These are phyloP conservation scores for Sorex fumeus DNA, from an alignment of 2,113 vertebrate species.

Conservation along the genomic window DNA sequence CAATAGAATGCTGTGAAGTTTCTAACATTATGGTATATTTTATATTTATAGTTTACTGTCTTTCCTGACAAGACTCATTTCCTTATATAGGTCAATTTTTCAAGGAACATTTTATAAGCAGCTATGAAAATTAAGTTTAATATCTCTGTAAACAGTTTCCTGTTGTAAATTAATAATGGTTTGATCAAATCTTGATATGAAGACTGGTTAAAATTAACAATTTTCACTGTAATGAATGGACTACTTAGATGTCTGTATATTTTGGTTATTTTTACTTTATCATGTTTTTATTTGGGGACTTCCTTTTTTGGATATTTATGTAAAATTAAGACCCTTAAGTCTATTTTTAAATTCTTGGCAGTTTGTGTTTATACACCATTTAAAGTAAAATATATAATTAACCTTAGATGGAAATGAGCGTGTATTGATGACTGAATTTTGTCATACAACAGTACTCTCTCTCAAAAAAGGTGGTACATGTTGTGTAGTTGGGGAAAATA, in stretches of 20 bases:
- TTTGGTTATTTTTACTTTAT: conserved; percentile 41
- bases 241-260: conserved; percentile 57
- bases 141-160: conserved; percentile 78
- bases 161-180: conserved; percentile 63
- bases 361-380: conserved; percentile 29
- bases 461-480: conserved; percentile 19
- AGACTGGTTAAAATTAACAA: conserved; percentile 54
- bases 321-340: conserved; percentile 68
- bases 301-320: conserved; percentile 62
- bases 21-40: conserved; percentile 69
- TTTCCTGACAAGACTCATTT: conserved; percentile 50
- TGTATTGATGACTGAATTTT: conserved; percentile 63
- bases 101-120: conserved; percentile 67
- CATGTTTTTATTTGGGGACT: conserved; percentile 66
- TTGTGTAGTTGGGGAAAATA: not conserved
- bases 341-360: conserved; percentile 65
- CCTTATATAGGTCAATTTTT: conserved; percentile 27
- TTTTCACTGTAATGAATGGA: conserved; percentile 62
- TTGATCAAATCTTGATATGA: conserved; percentile 65
- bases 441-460: not conserved
- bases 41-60: conserved; percentile 64
- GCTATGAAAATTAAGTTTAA: conserved; percentile 69
- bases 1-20: conserved; percentile 41
- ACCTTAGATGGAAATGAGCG: conserved; percentile 38
- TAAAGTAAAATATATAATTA: conserved; percentile 70